Conservation (phyloP, 2,797 vertebrate genomes). For the Alauda arvensis region DNA sequence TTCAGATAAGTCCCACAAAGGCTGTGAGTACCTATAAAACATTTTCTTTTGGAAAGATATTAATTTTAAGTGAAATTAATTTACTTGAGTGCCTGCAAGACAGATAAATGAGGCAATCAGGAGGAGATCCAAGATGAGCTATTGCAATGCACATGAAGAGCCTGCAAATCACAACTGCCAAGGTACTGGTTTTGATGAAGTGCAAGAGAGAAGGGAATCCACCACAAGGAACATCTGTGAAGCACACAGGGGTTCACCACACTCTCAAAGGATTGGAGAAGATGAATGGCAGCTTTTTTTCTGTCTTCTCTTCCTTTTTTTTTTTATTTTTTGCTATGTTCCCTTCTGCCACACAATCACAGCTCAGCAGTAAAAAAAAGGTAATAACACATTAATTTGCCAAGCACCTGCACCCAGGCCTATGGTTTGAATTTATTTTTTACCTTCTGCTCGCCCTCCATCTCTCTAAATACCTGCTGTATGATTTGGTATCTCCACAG, state of each 20-base stretch:
- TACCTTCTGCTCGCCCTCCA: not conserved
- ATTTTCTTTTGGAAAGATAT: not conserved
- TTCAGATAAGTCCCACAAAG: not conserved
- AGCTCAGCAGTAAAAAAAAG: not conserved
- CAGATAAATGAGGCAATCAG: not conserved
- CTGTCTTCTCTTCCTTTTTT: not conserved
- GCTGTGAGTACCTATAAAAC: not conserved
- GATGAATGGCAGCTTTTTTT: not conserved
- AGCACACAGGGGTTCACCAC: not conserved
- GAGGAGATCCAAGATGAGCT: not conserved
- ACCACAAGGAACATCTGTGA: not conserved
- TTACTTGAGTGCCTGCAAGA: not conserved
- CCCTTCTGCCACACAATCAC: not conserved
- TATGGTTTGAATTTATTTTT: not conserved
- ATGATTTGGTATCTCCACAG: not conserved
- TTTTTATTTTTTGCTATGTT: not conserved
- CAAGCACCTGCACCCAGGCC: not conserved
- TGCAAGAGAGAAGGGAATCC: not conserved
- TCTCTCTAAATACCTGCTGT: not conserved
- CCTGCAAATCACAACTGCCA: not conserved
- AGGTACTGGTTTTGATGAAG: not conserved
- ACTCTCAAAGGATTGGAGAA: not conserved
- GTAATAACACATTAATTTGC: not conserved
- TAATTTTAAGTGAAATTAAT: slow-evolving; percentile 25
- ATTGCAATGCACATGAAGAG: not conserved